These are phyloP conservation scores for Sylvietta virens DNA, from an alignment of 2,113 vertebrate genomes.

Conservation along the genomic window DNA sequence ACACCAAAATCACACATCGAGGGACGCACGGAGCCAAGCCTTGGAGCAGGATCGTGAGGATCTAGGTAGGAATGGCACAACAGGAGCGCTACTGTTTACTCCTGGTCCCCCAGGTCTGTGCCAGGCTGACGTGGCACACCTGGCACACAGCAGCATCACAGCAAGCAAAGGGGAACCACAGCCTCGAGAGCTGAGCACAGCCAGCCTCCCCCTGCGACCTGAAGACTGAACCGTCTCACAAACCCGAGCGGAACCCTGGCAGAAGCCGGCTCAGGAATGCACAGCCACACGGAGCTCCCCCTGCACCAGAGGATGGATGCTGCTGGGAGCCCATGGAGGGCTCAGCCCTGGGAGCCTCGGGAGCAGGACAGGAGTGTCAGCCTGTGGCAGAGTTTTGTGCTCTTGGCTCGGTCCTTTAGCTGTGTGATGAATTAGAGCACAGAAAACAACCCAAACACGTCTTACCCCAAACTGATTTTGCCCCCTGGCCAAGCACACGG, in stretches of 20 bases:
- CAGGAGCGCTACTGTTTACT: rapidly evolving
- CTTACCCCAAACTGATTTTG: background rate
- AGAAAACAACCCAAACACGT: rapidly evolving
- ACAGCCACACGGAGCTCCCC: background rate
- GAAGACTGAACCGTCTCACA: background rate
- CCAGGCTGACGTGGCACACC: background rate
- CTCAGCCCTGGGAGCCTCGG: rapidly evolving
- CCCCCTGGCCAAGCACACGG: rapidly evolving
- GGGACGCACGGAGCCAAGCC: background rate
- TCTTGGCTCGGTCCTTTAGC: background rate
- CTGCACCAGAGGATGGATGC: rapidly evolving
- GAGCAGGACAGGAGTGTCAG: background rate
- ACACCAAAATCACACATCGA: background rate
- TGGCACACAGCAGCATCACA: background rate
- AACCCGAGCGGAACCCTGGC: rapidly evolving
- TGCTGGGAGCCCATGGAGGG: rapidly evolving
- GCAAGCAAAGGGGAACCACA: background rate
- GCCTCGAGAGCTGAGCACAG: background rate
- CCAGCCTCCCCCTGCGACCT: background rate
- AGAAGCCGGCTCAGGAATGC: background rate
- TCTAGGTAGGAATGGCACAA: background rate
- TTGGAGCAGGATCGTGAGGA: background rate
- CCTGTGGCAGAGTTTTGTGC: background rate
- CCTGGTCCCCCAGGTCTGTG: background rate
- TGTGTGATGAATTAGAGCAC: background rate